Base-by-base conservation (phyloP, 2,888 invertebrate species). In the Synanthedon tipuliformis region DNA sequence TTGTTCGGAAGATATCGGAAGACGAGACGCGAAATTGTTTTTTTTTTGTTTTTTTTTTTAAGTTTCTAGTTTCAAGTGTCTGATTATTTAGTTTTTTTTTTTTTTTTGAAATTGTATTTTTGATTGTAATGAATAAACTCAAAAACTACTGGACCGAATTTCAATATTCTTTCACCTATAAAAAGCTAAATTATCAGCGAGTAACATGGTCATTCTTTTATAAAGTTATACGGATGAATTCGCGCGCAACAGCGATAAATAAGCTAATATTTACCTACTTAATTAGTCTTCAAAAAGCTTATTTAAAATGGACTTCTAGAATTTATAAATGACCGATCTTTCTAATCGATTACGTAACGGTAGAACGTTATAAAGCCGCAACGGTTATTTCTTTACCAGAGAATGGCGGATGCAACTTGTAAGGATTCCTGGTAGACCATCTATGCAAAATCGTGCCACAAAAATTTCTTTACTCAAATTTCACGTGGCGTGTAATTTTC, bases 271-370 rank as follows among this genome's bases (percentile, higher is more conserved):
- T n/a, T n/a, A n/a, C n/a, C n/a, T n/a, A 34, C 34, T 34, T 34
- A 10, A 34, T 34, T 34, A 10, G 3, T 34, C 3, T 34, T 34
- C 0, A 34, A 34, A 2, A 34, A 34, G 34, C 27, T 34, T 34
- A 34, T 34, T 34, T 34, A 34, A 34, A 34, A 34, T 34, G 34
- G 10, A 34, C 34, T 34, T 34, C 10, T 34, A 34, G 34, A 61
- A 62, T 62, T 70, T 61, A 68, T 75, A 73, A 78, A 79, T 75
- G 75, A 66, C 58, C 56, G 56, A 55, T 63, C 64, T 53, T 66
- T 65, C 68, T 69, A 73, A 71, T 71, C 70, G 69, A 73, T 76
- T 78, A 71, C 64, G 65, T 69, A 73, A 75, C 73, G 69, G 68
- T 64, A 3, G 45, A 45, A 3, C 34, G 13, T 15, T 15, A 12